Evolutionary conservation across 1,140 invertebrate species (phyloP).

Genomic region (Drosophila prosaltans): DNA sequence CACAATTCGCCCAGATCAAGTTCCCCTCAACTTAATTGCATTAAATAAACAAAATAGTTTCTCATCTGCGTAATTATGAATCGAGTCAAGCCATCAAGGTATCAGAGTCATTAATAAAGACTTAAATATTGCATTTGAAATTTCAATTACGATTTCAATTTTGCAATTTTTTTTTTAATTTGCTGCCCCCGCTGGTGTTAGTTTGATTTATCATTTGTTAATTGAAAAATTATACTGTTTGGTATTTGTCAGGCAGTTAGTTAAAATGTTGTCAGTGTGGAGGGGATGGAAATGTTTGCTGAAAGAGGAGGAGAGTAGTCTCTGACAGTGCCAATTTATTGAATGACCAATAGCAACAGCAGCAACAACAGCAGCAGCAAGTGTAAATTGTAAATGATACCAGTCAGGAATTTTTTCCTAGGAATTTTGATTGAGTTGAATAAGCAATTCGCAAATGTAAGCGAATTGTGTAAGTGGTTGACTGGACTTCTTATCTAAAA

Average conservation of each 20-base stretch:
- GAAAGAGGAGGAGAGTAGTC: neutral
- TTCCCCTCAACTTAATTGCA: slow-evolving; percentile 35
- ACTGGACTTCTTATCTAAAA: slow-evolving; percentile 50
- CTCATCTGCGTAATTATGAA: slow-evolving; percentile 69
- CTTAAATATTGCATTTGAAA: slow-evolving; percentile 71
- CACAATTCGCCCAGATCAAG: slow-evolving; percentile 31
- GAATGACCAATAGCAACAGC: slow-evolving; percentile 55
- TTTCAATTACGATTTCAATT: slow-evolving; percentile 57
- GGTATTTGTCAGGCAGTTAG: slow-evolving; percentile 76
- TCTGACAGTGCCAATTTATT: slow-evolving; percentile 76
- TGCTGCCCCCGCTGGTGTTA: slow-evolving; percentile 60
- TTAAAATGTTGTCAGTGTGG: slow-evolving; percentile 70
- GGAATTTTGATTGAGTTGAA: slow-evolving; percentile 81
- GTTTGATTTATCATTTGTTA: slow-evolving; percentile 82
- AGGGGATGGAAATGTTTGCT: neutral
- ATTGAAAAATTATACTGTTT: slow-evolving; percentile 82
- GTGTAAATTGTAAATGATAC: slow-evolving; percentile 72
- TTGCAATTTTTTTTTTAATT: neutral
- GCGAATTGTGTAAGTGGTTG: slow-evolving; percentile 70
- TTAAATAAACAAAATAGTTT: slow-evolving; percentile 58
- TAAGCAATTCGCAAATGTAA: slow-evolving; percentile 73
- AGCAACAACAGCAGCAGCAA: slow-evolving; percentile 10
- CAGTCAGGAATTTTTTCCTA: slow-evolving; percentile 73
- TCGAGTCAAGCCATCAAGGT: slow-evolving; percentile 25
- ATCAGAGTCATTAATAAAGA: slow-evolving; percentile 64